phyloP scores from a whole-genome alignment of 2,888 invertebrate species.

The Drosophila paramelanica region DNA sequence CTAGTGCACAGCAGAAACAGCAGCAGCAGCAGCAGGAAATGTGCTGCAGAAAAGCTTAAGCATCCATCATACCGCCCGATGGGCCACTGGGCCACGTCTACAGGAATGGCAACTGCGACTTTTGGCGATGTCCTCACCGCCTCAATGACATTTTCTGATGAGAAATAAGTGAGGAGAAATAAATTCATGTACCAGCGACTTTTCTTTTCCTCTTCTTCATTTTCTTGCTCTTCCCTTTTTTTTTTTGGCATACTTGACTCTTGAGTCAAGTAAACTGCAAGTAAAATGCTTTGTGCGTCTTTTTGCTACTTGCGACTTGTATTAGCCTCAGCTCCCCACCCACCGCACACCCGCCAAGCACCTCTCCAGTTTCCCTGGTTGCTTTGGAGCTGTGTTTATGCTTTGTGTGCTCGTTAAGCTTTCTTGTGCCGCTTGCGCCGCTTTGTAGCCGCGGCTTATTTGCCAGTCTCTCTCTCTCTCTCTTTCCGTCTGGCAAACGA shows the following conservation, averaged over 20 bases:
- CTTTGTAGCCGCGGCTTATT: slow-evolving; percentile 46
- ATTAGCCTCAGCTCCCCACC: background rate
- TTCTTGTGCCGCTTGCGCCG: slow-evolving; percentile 41
- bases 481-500: slow-evolving; percentile 19
- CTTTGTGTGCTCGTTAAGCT: slow-evolving; percentile 67
- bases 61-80: slow-evolving; percentile 66
- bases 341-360: background rate
- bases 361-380: slow-evolving; percentile 8
- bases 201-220: background rate
- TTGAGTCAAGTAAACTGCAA: slow-evolving; percentile 64
- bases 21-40: slow-evolving; percentile 27
- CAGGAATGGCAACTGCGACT: slow-evolving; percentile 42
- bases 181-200: slow-evolving; percentile 49
- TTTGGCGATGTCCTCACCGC: slow-evolving; percentile 47
- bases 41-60: slow-evolving; percentile 47
- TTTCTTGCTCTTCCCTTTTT: background rate
- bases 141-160: slow-evolving; percentile 56
- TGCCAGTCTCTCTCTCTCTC: slow-evolving; percentile 20
- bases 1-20: background rate
- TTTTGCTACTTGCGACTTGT: slow-evolving; percentile 21
- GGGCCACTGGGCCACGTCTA: slow-evolving; percentile 26
- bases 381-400: slow-evolving; percentile 36
- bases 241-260: slow-evolving; percentile 50
- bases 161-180: slow-evolving; percentile 58
- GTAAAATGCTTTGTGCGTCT: slow-evolving; percentile 52